These are phyloP conservation scores for Lutjanus argentimaculatus DNA, from an alignment of 2,797 vertebrate species.

Conservation along the genomic window DNA sequence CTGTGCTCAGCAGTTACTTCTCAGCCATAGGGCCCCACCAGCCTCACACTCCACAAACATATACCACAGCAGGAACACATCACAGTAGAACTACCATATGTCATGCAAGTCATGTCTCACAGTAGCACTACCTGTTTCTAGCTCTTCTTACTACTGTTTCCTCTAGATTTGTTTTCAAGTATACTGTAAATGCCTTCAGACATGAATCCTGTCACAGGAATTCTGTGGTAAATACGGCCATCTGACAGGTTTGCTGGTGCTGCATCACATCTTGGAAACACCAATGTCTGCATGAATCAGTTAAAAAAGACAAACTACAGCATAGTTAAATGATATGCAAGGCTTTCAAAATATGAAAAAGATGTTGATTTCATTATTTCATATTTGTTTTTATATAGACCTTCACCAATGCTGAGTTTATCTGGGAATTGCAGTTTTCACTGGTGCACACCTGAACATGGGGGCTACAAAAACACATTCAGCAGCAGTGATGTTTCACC, in stretches of 20 bases:
- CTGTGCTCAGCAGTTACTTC: constrained; percentile 41
- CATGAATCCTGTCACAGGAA: constrained; percentile 20
- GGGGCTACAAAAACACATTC: constrained; percentile 16
- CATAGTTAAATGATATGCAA: not conserved
- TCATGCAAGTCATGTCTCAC: constrained; percentile 30
- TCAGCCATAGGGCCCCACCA: constrained; percentile 35
- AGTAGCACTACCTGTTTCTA: constrained; percentile 8
- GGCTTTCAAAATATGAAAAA: not conserved
- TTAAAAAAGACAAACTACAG: not conserved
- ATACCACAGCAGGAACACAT: constrained; percentile 6
- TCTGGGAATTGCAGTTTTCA: constrained; percentile 8
- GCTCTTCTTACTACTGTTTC: constrained; percentile 21
- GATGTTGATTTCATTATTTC: not conserved
- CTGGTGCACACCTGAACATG: constrained; percentile 25
- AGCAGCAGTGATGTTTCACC: constrained; percentile 31
- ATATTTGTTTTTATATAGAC: not conserved
- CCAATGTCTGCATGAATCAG: not conserved
- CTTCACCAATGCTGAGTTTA: not conserved
- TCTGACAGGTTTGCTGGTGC: constrained; percentile 22
- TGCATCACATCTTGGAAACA: constrained; percentile 19
- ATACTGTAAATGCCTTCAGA: constrained; percentile 30
- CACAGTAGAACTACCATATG: constrained; percentile 20
- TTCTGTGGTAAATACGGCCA: constrained; percentile 29
- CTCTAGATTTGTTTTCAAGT: constrained; percentile 21
- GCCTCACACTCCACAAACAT: constrained; percentile 21